A percentile compares a stretch with the other conserved stretches of the same genome.
phyloP scores from a whole-genome alignment of 1,140 invertebrate genomes.

The Chymomyza costata region DNA sequence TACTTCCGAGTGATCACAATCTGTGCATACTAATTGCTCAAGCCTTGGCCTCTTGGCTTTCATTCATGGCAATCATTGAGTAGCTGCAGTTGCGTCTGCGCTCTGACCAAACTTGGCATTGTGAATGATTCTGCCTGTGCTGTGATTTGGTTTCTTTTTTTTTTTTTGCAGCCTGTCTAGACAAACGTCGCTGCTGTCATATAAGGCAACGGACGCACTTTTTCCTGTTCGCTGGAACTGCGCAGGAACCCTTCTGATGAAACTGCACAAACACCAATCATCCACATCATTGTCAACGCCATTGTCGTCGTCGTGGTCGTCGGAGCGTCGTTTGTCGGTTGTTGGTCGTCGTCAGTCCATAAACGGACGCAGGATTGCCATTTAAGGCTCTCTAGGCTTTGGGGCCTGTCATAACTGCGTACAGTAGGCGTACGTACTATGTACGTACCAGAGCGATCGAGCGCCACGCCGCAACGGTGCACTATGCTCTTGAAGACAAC shows the following conservation, averaged over 20 bases:
- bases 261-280: constrained; percentile 62
- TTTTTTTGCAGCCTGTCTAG: constrained; percentile 56
- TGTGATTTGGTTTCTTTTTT: too few relatives aligned
- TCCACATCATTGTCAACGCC: constrained; percentile 67
- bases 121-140: constrained; percentile 58
- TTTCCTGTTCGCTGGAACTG: constrained; percentile 27
- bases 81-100: constrained; percentile 11
- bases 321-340: constrained; percentile 35
- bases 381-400: constrained; percentile 47
- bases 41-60: constrained; percentile 30
- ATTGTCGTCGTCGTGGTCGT: too few relatives aligned
- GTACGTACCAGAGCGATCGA: constrained; percentile 19
- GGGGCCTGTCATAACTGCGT: constrained; percentile 61
- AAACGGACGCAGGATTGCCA: constrained; percentile 54
- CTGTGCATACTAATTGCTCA: constrained; percentile 73
- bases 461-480: constrained; percentile 34
- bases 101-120: constrained; percentile 57
- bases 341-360: constrained; percentile 57
- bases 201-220: constrained; percentile 55
- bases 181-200: constrained; percentile 40
- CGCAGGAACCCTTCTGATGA: constrained; percentile 45
- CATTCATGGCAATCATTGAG: constrained; percentile 72
- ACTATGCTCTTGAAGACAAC: constrained; percentile 37
- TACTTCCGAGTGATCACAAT: constrained; percentile 74
- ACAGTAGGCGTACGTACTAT: constrained; percentile 52